These are phyloP conservation scores for Aricia agestis DNA, from an alignment of 1,140 invertebrate genomes.

Conservation along the genomic window DNA sequence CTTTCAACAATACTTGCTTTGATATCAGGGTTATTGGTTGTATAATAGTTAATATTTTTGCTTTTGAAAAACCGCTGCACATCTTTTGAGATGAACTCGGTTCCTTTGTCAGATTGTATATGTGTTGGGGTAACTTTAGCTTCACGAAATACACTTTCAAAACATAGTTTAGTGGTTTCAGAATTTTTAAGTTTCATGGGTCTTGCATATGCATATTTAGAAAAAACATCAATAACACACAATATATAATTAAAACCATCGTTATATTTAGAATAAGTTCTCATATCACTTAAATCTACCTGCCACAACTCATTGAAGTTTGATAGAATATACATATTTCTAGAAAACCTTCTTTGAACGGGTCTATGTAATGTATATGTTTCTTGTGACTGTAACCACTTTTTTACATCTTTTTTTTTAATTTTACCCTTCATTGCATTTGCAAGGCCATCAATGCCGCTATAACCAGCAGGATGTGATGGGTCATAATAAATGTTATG, in stretches of 20 bases:
- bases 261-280: constrained; percentile 23
- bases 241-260: constrained; percentile 17
- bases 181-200: constrained; percentile 33
- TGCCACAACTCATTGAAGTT: constrained; percentile 32
- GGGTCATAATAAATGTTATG: constrained; percentile 33
- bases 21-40: constrained; percentile 50
- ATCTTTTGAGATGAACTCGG: constrained; percentile 37
- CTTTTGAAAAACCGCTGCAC: constrained; percentile 37
- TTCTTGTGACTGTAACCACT: constrained; percentile 34
- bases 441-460: constrained; percentile 28
- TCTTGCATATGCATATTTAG: constrained; percentile 57
- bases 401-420: constrained; percentile 26
- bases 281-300: constrained; percentile 33
- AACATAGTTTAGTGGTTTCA: constrained; percentile 25
- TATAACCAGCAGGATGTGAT: constrained; percentile 22
- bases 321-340: constrained; percentile 46
- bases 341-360: constrained; percentile 26
- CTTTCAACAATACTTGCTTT: constrained; percentile 63
- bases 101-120: constrained; percentile 39
- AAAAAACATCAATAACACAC: constrained; percentile 50
- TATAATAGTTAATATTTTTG: constrained; percentile 35
- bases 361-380: constrained; percentile 32
- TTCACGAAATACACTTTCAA: constrained; percentile 36
- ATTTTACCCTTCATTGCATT: constrained; percentile 35
- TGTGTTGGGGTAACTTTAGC: constrained; percentile 33